A percentile compares a stretch with the other conserved stretches of the same genome.
Conservation (phyloP, 2,113 vertebrate genomes). For the Coregonus clupeaformis region DNA sequence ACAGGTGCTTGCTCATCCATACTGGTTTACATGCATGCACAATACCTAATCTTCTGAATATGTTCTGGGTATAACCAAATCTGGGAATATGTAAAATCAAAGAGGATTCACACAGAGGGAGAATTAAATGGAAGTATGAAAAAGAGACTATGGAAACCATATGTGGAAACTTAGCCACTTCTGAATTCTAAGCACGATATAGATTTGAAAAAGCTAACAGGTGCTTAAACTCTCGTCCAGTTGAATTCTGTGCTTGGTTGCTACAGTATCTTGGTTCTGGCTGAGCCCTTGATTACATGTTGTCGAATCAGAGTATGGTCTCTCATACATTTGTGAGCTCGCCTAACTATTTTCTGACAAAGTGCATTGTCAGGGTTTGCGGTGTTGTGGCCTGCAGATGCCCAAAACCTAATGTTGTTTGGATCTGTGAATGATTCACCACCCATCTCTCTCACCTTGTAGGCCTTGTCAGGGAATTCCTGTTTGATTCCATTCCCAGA, state of each 20-base stretch:
- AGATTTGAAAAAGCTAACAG: not conserved
- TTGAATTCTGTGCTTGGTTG: not conserved
- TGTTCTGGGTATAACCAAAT: not conserved
- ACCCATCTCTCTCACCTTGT: not conserved
- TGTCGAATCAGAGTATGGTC: not conserved
- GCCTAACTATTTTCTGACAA: not conserved
- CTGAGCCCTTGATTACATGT: not conserved
- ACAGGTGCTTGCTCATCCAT: constrained; percentile 15
- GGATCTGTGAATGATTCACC: not conserved
- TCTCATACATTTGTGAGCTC: not conserved
- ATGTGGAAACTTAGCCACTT: not conserved
- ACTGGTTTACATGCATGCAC: not conserved
- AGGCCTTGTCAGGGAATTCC: not conserved
- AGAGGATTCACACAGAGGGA: not conserved
- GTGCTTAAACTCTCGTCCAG: not conserved
- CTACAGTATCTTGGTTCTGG: not conserved
- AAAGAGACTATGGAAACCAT: not conserved
- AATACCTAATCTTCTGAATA: not conserved
- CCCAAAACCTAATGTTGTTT: not conserved
- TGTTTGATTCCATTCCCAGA: constrained; percentile 1
- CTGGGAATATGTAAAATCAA: not conserved
- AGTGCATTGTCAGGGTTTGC: not conserved
- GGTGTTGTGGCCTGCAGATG: not conserved
- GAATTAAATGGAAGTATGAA: not conserved
- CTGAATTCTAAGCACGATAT: too few species aligned